Evolutionary conservation across 2,888 invertebrate genomes (phyloP).

Genomic region (Malthinus seriepunctatus): DNA sequence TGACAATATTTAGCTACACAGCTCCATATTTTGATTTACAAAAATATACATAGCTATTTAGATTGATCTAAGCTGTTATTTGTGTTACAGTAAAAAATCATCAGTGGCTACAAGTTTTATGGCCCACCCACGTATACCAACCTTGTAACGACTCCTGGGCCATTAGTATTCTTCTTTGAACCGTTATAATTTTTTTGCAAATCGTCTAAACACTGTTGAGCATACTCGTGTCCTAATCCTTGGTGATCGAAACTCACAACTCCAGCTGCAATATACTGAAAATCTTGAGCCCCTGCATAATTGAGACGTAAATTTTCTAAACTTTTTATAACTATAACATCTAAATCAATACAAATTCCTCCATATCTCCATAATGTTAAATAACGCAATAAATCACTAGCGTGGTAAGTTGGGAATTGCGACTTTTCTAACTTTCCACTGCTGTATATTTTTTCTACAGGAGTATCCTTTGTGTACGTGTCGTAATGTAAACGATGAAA

Average conservation of each 20-base stretch:
- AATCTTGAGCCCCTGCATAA: slow-evolving; percentile 66
- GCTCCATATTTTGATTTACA: no score
- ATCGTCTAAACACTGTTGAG: slow-evolving; percentile 60
- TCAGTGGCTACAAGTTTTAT: no score
- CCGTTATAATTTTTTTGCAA: slow-evolving; percentile 58
- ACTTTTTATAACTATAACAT: no score
- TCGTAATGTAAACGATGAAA: slow-evolving; percentile 57
- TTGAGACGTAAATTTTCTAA: slow-evolving; percentile 58
- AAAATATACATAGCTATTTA: no score
- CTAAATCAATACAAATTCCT: no score
- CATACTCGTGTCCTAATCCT: slow-evolving; percentile 60
- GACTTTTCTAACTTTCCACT: slow-evolving; percentile 57
- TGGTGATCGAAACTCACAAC: slow-evolving; percentile 63
- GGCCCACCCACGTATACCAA: no score
- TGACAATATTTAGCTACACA: no score
- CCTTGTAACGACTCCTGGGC: no score
- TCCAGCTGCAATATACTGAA: slow-evolving; percentile 65
- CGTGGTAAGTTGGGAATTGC: slow-evolving; percentile 61
- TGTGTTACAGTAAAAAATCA: no score
- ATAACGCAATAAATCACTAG: slow-evolving; percentile 67
- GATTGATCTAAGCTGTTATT: no score
- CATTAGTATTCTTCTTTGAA: no score
- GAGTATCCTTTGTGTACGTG: slow-evolving; percentile 60
- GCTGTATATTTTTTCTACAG: slow-evolving; percentile 60
- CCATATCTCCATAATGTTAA: slow-evolving; percentile 63